Evolutionary conservation across 2,113 vertebrate species (phyloP).

Genomic region (Sorex araneus): DNA sequence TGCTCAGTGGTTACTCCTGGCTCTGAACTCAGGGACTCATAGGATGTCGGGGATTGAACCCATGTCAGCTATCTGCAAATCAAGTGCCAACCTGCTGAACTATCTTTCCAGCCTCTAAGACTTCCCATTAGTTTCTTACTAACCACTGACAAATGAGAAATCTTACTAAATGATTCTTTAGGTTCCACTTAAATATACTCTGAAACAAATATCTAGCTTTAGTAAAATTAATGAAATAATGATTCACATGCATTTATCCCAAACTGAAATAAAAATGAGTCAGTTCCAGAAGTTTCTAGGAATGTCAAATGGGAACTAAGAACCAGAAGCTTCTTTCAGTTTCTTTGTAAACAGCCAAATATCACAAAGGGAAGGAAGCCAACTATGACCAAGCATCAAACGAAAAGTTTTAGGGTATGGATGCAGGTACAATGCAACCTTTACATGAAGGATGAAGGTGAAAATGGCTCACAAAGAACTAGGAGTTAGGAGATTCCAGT

Average conservation of each 20-base stretch:
- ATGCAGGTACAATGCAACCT: slow-evolving; percentile 8
- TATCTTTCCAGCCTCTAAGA: background rate
- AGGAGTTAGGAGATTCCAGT: background rate
- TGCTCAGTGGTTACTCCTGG: too few species aligned
- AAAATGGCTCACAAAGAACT: slow-evolving; percentile 35
- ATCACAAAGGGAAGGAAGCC: background rate
- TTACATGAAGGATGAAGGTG: slow-evolving; percentile 31
- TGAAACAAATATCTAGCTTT: slow-evolving; percentile 50
- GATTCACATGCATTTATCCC: slow-evolving; percentile 34
- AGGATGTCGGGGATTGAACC: too few species aligned
- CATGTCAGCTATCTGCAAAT: too few species aligned
- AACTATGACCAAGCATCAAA: background rate
- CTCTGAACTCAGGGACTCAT: too few species aligned
- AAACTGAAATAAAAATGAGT: slow-evolving; percentile 21
- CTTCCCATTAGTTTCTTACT: background rate
- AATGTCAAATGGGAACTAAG: background rate
- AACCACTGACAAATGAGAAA: slow-evolving; percentile 20
- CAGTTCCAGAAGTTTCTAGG: background rate
- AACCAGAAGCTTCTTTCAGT: slow-evolving; percentile 17
- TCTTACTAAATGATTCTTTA: slow-evolving; percentile 36
- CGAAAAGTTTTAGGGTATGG: background rate
- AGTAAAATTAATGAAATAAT: background rate
- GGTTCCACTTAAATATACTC: background rate
- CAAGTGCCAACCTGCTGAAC: background rate
- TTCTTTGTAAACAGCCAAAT: slow-evolving; percentile 24